A percentile compares a stretch with the other conserved stretches of the same genome.
phyloP scores from a whole-genome alignment of 2,113 vertebrate genomes.

The Pithys albifrons region DNA sequence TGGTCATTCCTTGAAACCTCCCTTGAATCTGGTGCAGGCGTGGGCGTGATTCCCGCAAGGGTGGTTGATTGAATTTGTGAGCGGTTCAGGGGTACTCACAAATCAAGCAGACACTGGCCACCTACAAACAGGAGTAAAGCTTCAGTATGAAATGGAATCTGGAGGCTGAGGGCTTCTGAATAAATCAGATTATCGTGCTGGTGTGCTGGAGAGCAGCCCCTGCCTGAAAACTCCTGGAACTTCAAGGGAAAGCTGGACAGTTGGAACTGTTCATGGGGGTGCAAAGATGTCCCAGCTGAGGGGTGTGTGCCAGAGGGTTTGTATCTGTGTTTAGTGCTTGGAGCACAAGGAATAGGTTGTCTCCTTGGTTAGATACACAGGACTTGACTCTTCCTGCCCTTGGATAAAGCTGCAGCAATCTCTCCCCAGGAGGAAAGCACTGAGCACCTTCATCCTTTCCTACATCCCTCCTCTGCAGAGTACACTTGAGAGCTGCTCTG shows the following conservation, averaged over 20 bases:
- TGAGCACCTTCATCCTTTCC: not conserved
- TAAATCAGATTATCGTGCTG: not conserved
- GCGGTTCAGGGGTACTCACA: not conserved
- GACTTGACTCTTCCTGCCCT: not conserved
- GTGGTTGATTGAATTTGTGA: not conserved
- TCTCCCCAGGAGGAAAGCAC: not conserved
- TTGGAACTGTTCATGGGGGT: not conserved
- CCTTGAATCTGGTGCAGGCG: not conserved
- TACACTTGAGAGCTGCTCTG: not conserved
- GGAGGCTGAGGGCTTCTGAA: not conserved
- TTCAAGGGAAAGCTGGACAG: not conserved
- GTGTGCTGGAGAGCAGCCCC: not conserved
- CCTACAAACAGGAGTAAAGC: not conserved
- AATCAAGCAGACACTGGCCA: slow-evolving; percentile 9
- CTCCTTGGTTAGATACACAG: not conserved
- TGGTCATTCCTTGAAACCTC: not conserved
- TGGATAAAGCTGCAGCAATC: not conserved
- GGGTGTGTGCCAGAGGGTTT: fast-evolving
- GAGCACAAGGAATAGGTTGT: not conserved
- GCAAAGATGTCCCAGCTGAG: not conserved
- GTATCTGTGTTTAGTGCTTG: not conserved
- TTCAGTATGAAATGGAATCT: fast-evolving
- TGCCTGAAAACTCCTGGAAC: not conserved
- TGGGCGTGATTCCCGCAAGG: not conserved
- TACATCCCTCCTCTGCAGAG: not conserved